Evolutionary conservation across 2,113 vertebrate species (phyloP).

Genomic region (Mustela lutreola): DNA sequence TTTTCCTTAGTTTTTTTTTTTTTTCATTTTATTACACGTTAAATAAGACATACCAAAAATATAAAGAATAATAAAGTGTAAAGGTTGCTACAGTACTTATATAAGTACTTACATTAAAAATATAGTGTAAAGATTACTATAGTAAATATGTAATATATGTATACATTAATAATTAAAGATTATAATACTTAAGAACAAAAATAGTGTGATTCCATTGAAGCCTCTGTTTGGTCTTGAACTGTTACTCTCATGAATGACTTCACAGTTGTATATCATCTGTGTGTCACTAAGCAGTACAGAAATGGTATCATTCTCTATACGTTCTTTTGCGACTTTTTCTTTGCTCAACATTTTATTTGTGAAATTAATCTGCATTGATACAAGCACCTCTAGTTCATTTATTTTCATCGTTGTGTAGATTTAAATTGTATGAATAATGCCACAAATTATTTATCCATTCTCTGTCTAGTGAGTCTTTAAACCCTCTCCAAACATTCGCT

Average conservation of each 20-base stretch:
- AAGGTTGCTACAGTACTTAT: background rate
- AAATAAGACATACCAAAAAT: background rate
- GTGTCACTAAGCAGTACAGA: background rate
- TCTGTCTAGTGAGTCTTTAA: background rate
- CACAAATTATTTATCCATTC: background rate
- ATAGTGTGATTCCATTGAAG: background rate
- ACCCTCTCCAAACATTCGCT: background rate
- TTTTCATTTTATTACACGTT: background rate
- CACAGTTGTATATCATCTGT: background rate
- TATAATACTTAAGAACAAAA: background rate
- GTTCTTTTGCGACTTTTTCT: background rate
- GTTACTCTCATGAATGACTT: background rate
- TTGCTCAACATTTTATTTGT: background rate
- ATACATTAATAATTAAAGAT: background rate
- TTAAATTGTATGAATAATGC: background rate
- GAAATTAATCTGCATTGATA: background rate
- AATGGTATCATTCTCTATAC: background rate
- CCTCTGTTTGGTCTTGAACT: conserved; percentile 13
- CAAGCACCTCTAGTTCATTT: conserved; percentile 6
- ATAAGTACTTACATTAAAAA: too few species aligned
- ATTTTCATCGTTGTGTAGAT: background rate
- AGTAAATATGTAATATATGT: background rate
- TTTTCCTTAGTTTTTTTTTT: background rate
- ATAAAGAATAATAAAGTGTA: background rate
- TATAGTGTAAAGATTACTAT: background rate